These are phyloP conservation scores for Cololabis saira DNA, from an alignment of 2,113 vertebrate genomes.

Conservation along the genomic window DNA sequence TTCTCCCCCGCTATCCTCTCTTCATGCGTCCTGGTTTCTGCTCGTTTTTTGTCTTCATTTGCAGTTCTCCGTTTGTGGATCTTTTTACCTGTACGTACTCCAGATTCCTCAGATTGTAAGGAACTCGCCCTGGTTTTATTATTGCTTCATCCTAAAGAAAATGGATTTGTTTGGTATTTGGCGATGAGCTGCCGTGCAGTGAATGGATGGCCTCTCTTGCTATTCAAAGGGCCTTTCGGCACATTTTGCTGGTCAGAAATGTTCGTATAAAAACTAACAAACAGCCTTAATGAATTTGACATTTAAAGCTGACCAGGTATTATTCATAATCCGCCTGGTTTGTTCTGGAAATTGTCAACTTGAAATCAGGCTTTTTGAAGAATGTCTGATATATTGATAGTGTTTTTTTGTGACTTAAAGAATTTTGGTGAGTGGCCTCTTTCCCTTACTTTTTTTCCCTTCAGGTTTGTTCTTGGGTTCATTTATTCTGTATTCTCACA, in stretches of 20 bases:
- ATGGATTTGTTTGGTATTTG: not conserved
- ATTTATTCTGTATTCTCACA: too few species aligned
- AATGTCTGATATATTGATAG: not conserved
- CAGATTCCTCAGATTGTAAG: not conserved
- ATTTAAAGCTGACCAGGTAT: conserved; percentile 26
- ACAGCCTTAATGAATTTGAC: conserved; percentile 27
- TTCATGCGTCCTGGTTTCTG: conserved; percentile 7
- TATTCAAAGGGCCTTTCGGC: conserved; percentile 6
- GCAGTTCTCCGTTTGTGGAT: not conserved
- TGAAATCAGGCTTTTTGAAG: conserved; percentile 17
- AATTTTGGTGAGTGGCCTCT: too few species aligned
- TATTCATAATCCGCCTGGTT: conserved; percentile 17
- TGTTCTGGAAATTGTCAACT: not conserved
- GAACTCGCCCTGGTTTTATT: not conserved
- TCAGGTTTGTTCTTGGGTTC: too few species aligned
- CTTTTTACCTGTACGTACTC: not conserved
- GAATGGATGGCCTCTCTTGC: not conserved
- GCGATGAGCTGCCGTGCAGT: conserved; percentile 10
- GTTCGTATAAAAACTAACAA: conserved; percentile 12
- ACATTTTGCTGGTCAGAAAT: conserved; percentile 3
- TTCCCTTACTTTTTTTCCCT: too few species aligned
- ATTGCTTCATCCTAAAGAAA: conserved; percentile 1
- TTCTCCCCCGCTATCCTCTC: conserved; percentile 1
- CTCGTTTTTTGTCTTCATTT: conserved; percentile 4
- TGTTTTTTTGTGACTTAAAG: too few species aligned